Evolutionary conservation across 1,140 invertebrate species (phyloP), one percentile per base, ranked within the genome.

Genomic region (Drosophila sucinea): DNA sequence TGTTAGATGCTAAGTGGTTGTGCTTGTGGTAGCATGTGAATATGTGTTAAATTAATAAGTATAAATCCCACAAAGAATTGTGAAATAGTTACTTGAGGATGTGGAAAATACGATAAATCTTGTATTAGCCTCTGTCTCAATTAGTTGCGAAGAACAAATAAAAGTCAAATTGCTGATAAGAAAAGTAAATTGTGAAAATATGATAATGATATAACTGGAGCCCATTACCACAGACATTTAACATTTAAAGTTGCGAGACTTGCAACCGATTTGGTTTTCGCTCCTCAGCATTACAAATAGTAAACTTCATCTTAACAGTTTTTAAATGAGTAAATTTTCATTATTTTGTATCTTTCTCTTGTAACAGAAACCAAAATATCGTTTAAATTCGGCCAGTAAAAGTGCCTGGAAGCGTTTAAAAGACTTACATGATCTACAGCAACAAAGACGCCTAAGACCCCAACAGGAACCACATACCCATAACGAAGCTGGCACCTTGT

Each of bases 371-470:
- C 68, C 44, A 1, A 83, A 82, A 69, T 17, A 72, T 29, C 65
- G 54, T 44, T 27, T 78, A 0, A 75, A 78, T 65, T 66, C 70
- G 10, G 35, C 58, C 17, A 60, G 74, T 35, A 70, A 71, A 63
- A 75, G 77, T 47, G 75, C 71, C 47, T 83, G 71, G 75, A 71
- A 72, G 51, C 67, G 72, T 33, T 68, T 75, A 40, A 82, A 67
- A 82, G 67, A 82, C 79, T 78, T 82, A 40, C 44, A 62, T 38
- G 41, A 64, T 47, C 78, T 27, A 25, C 44, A 61, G 23, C 64
- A 67, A 40, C 51, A 74, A 30, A 51, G 61, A 35, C 77, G 67
- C 32, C 60, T 41, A 25, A 8, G 30, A 54, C 32, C 40, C 32
- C 44, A 10, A 27, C 11, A 47, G 40, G 62, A 73, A 63, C 33